Evolutionary conservation across 2,888 invertebrate species (phyloP).

Genomic region (Siphonodentalium dalli): DNA sequence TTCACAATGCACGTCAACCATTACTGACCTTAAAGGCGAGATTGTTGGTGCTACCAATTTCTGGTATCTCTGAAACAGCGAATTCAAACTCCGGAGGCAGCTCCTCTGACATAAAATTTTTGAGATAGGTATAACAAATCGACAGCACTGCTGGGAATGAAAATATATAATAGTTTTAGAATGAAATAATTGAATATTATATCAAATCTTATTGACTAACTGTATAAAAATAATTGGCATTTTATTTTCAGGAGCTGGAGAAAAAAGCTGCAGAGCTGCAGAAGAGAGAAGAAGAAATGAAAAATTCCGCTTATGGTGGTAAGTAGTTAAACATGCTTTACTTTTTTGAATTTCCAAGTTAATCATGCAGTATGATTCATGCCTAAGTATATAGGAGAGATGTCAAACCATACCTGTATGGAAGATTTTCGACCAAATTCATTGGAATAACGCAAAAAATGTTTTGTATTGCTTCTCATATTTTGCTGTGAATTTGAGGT

Average conservation of each 20-base stretch:
- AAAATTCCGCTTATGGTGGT: slow-evolving; percentile 59
- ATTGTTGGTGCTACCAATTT: no score
- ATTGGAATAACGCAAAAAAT: no score
- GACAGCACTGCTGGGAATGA: not conserved
- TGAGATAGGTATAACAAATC: not conserved
- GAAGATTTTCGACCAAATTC: no score
- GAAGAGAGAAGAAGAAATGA: slow-evolving; percentile 85
- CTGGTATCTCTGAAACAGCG: no score
- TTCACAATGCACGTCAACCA: no score
- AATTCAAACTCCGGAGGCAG: no score
- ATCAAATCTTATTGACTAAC: not conserved
- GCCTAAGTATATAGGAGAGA: no score
- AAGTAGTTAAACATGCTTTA: slow-evolving; percentile 2
- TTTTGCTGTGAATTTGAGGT: not conserved
- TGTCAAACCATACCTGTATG: no score
- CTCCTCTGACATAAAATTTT: not conserved
- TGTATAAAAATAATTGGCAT: not conserved
- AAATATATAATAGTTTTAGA: not conserved
- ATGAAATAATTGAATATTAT: not conserved
- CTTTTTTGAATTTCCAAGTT: no score
- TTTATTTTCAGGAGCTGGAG: slow-evolving; percentile 77
- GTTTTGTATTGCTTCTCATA: not conserved
- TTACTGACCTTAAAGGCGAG: no score
- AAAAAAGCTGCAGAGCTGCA: slow-evolving; percentile 89
- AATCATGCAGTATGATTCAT: no score